A percentile compares a stretch with the other conserved stretches of the same genome.
Evolutionary conservation across 2,797 vertebrate species (phyloP).

Genomic region (Chloroceryle amazona): DNA sequence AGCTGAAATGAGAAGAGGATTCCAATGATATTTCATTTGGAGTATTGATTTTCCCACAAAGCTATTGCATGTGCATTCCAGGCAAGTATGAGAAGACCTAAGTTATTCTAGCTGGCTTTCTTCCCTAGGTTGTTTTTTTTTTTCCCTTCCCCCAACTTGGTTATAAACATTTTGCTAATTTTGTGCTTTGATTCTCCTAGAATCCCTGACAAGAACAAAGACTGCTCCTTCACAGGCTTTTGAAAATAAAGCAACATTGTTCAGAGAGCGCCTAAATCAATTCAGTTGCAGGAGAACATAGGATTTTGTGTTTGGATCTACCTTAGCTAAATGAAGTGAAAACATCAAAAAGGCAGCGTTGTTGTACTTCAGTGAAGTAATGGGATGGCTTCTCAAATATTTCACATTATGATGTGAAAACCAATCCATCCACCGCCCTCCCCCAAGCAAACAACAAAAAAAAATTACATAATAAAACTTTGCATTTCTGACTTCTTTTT

Average conservation of each 20-base stretch:
- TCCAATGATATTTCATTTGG: conserved; percentile 64
- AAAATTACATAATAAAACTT: background rate
- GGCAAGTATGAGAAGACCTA: conserved; percentile 32
- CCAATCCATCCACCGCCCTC: no score
- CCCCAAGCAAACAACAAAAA: background rate
- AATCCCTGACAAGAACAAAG: background rate
- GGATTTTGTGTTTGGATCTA: background rate
- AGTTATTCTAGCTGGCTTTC: background rate
- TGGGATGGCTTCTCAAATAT: background rate
- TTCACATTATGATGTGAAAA: background rate
- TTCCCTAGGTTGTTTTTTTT: background rate
- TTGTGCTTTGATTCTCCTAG: background rate
- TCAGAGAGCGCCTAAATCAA: background rate
- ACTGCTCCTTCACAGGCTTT: background rate
- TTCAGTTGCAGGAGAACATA: background rate
- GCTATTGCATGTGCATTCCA: background rate
- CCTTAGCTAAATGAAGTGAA: background rate
- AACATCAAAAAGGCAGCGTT: background rate
- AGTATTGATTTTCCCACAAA: conserved; percentile 61
- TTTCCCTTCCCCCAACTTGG: background rate
- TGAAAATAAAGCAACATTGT: background rate
- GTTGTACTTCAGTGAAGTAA: background rate
- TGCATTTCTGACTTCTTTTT: background rate
- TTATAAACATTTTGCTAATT: background rate
- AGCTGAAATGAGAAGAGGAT: conserved; percentile 58